Base-by-base conservation (phyloP, 2,888 invertebrate species). In the Hydropsyche betteni region DNA sequence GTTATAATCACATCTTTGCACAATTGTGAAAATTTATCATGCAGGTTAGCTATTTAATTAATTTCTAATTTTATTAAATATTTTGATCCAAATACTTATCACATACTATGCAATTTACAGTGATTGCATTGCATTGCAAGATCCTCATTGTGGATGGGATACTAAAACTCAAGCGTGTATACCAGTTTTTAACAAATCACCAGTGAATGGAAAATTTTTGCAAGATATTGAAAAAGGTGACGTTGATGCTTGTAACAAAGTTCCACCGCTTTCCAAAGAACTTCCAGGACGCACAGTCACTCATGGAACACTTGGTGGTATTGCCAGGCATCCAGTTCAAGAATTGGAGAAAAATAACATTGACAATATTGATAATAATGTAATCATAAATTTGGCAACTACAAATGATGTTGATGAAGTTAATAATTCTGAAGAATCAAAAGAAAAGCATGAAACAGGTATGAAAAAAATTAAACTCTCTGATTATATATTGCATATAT, bases 101-200 rank as follows among this genome's bases (percentile, higher is more conserved):
- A 24, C 24, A 24, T 24, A 24, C 24, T 24, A 24, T 24, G 24
- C 24, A 58, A 85, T 85, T 85, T 94, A 87, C 86, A 91, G 93
- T 79, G 92, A 93, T 80, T 99, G 99, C 84, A 92, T 99, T 4
- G 91, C 91, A 50, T 88, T 98, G 77, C 96, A 97, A 87, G 99
- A 99, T 87, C 99, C 99, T 0, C 97, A 98, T 84, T 99, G 99
- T 85, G 97, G 97, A 24, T 99, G 98, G 98, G 94, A 96, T 83
- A 90, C 91, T 5, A 90, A 89, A 79, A 88, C 88, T 80, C 90
- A 89, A 81, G 88, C 89, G 81, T 90, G 90, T 82, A 84, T 86
- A 80, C 87, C 87, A 86, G 87, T 88, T 72, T 87, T 87, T 80
- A 87, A 87, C 81, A 83, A 89, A 82, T 89, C 89, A 83, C 89